Evolutionary conservation across 2,888 invertebrate species (phyloP).

Genomic region (Drosophila colorata): DNA sequence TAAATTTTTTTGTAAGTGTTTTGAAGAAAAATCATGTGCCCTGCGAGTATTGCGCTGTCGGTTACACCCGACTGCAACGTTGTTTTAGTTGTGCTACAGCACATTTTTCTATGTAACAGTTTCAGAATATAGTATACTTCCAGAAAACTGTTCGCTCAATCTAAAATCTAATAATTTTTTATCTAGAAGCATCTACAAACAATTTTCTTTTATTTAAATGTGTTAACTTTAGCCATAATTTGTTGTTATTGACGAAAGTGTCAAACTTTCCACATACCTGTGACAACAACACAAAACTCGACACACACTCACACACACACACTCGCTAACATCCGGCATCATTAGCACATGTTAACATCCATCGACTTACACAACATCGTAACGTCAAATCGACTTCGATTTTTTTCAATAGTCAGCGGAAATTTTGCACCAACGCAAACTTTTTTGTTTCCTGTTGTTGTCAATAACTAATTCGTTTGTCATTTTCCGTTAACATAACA

Average conservation of each 20-base stretch:
- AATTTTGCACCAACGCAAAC: conserved; percentile 70
- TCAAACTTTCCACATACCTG: conserved; percentile 52
- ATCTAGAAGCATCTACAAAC: not conserved
- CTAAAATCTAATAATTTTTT: not conserved
- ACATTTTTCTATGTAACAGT: too few species aligned
- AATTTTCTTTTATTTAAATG: not conserved
- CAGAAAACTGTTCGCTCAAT: too few species aligned
- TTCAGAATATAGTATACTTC: too few species aligned
- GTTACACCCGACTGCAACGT: too few species aligned
- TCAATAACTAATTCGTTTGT: conserved; percentile 81
- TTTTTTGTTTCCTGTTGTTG: conserved; percentile 77
- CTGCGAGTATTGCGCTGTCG: too few species aligned
- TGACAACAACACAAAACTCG: conserved; percentile 31
- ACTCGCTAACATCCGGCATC: conserved; percentile 30
- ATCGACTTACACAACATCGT: conserved; percentile 17
- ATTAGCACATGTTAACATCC: conserved; percentile 59
- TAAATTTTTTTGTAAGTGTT: too few species aligned
- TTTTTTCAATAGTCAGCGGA: conserved; percentile 66
- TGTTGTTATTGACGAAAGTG: conserved; percentile 62
- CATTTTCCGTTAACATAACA: conserved; percentile 80
- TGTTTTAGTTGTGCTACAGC: too few species aligned
- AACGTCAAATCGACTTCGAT: conserved; percentile 53
- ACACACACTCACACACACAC: conserved; percentile 7
- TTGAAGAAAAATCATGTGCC: too few species aligned
- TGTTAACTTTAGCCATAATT: conserved; percentile 39